Conservation (phyloP, 2,888 invertebrate genomes). For the Drosophila niveifrons region DNA sequence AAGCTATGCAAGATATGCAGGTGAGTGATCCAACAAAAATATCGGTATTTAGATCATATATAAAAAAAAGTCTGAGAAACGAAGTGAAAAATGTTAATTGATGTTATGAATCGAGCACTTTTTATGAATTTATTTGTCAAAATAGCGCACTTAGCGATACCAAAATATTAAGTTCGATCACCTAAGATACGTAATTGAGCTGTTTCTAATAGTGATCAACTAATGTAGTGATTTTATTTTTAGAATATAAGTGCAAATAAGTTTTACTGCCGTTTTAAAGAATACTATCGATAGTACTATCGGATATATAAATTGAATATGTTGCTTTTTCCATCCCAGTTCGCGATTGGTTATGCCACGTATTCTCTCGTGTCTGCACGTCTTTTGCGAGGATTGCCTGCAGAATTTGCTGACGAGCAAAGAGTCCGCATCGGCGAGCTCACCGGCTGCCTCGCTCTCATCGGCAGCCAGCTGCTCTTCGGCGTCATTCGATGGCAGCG, state of each 20-base stretch:
- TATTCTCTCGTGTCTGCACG: slow-evolving; percentile 96
- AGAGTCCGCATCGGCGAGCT: slow-evolving; percentile 87
- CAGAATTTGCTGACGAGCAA: slow-evolving; percentile 90
- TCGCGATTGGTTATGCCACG: slow-evolving; percentile 93
- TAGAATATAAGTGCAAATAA: no score
- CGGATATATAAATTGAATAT: not conserved
- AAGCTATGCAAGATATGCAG: slow-evolving; percentile 89
- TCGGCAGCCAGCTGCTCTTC: slow-evolving; percentile 86
- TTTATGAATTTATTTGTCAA: not conserved
- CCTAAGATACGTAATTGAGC: no score
- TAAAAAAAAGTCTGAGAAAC: no score
- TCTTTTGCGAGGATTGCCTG: slow-evolving; percentile 96
- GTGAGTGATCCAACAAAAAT: slow-evolving; percentile 84
- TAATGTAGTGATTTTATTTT: no score
- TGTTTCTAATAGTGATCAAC: no score
- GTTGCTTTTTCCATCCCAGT: slow-evolving; percentile 82
- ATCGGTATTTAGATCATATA: not conserved
- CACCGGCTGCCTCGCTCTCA: slow-evolving; percentile 58
- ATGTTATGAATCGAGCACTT: no score
- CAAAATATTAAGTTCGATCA: no score
- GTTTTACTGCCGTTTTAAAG: no score
- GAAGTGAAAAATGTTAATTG: no score
- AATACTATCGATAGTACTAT: not conserved
- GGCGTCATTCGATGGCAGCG: slow-evolving; percentile 75
- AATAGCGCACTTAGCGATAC: not conserved